Evolutionary conservation across 1,140 invertebrate genomes (phyloP).

Genomic region (Scaptomyza graminum): DNA sequence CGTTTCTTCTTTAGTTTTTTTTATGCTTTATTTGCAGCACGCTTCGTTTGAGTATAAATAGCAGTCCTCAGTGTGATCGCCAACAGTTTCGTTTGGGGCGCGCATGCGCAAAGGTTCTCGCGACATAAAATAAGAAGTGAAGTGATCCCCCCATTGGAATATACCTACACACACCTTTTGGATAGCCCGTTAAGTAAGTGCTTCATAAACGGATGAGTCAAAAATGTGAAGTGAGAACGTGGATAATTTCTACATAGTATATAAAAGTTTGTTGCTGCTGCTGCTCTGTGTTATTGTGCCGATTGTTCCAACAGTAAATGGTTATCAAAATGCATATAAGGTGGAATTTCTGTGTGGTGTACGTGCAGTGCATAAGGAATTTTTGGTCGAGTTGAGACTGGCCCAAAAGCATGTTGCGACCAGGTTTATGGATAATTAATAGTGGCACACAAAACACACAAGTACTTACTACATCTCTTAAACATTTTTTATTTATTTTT

Average conservation of each 20-base stretch:
- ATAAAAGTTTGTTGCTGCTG: slow-evolving; percentile 22
- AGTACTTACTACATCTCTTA: slow-evolving; percentile 3
- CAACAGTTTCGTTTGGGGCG: slow-evolving; percentile 69
- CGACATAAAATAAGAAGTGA: slow-evolving; percentile 23
- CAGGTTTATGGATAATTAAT: slow-evolving; percentile 56
- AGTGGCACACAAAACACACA: slow-evolving; percentile 45
- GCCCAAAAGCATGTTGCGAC: not conserved
- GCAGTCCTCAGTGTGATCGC: slow-evolving; percentile 50
- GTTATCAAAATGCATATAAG: slow-evolving; percentile 47
- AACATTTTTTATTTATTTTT: not conserved
- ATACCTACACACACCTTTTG: slow-evolving; percentile 7
- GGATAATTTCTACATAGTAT: slow-evolving; percentile 42
- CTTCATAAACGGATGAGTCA: slow-evolving; percentile 21
- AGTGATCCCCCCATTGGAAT: slow-evolving; percentile 7
- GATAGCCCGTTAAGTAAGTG: slow-evolving; percentile 54
- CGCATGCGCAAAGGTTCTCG: slow-evolving; percentile 57
- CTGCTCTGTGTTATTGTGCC: slow-evolving; percentile 38
- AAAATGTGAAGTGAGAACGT: slow-evolving; percentile 22
- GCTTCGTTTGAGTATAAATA: slow-evolving; percentile 69
- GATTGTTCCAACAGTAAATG: slow-evolving; percentile 45
- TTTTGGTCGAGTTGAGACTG: slow-evolving; percentile 1
- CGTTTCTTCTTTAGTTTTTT: slow-evolving; percentile 23
- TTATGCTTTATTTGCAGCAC: slow-evolving; percentile 32
- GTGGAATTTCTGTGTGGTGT: slow-evolving; percentile 43
- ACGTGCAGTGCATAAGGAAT: slow-evolving; percentile 63